Conservation (phyloP, 2,888 invertebrate species). For the Cantharis flavilabris region DNA sequence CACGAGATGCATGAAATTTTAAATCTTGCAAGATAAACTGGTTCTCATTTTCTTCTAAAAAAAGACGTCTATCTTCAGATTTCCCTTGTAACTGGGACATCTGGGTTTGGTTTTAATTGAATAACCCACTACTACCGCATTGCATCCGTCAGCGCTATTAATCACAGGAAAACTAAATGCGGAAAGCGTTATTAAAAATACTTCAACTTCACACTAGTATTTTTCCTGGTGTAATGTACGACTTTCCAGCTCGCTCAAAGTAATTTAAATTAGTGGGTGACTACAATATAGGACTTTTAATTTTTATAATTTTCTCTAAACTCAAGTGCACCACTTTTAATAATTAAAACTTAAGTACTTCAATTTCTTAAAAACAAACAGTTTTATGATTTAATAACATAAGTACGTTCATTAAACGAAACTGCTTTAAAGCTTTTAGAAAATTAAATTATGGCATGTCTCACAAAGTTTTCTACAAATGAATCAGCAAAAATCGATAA, state of each 20-base stretch:
- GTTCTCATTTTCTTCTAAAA: constrained; percentile 31
- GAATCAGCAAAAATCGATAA: background rate
- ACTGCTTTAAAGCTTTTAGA: constrained; percentile 2
- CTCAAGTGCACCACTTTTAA: background rate
- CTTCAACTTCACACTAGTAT: constrained; percentile 27
- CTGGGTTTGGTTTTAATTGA: constrained; percentile 39
- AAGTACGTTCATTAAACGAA: background rate
- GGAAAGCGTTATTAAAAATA: constrained; percentile 36
- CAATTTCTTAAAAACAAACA: background rate
- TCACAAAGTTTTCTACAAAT: background rate
- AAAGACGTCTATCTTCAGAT: constrained; percentile 28
- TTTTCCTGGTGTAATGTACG: constrained; percentile 15
- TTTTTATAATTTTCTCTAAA: background rate
- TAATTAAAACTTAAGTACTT: background rate
- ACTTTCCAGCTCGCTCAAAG: background rate
- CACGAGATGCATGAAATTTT: background rate
- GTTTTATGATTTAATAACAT: background rate
- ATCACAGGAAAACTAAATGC: constrained; percentile 32
- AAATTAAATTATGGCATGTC: background rate
- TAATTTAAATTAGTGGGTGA: background rate
- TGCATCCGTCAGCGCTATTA: constrained; percentile 33
- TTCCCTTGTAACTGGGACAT: constrained; percentile 34
- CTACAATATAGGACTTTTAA: background rate
- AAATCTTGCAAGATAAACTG: constrained; percentile 32
- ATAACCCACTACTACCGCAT: constrained; percentile 32